phyloP scores from a whole-genome alignment of 2,888 invertebrate genomes.

The Julus scandinavius region DNA sequence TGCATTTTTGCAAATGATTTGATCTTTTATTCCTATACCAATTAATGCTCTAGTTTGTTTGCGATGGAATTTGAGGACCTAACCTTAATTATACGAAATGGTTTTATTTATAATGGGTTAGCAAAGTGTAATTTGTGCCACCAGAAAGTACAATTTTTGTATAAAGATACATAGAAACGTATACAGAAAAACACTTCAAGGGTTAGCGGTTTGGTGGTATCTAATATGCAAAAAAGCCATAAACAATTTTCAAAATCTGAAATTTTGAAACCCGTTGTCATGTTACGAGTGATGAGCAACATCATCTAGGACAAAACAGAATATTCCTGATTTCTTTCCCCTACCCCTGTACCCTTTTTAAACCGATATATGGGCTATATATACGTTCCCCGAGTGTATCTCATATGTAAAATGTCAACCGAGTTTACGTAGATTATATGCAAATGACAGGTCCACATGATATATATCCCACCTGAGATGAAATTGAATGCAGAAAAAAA shows the following conservation, averaged over 20 bases:
- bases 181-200: background rate
- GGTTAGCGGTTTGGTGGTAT: background rate
- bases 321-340: background rate
- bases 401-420: conserved; percentile 31
- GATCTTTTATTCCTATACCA: background rate
- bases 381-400: background rate
- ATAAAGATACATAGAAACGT: background rate
- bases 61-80: background rate
- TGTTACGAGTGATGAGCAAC: background rate
- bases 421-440: conserved; percentile 40
- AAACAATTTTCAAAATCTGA: background rate
- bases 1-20: background rate
- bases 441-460: conserved; percentile 40
- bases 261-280: background rate
- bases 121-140: background rate
- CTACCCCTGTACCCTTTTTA: background rate
- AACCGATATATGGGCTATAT: background rate
- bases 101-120: background rate
- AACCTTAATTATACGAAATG: background rate
- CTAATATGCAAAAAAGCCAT: background rate
- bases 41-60: background rate
- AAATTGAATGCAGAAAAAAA: conserved; percentile 42
- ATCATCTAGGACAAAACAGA: background rate
- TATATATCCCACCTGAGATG: conserved; percentile 44
- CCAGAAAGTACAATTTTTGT: background rate